Evolutionary conservation across 2,797 vertebrate species (phyloP).

Genomic region (Setipinna tenuifilis): DNA sequence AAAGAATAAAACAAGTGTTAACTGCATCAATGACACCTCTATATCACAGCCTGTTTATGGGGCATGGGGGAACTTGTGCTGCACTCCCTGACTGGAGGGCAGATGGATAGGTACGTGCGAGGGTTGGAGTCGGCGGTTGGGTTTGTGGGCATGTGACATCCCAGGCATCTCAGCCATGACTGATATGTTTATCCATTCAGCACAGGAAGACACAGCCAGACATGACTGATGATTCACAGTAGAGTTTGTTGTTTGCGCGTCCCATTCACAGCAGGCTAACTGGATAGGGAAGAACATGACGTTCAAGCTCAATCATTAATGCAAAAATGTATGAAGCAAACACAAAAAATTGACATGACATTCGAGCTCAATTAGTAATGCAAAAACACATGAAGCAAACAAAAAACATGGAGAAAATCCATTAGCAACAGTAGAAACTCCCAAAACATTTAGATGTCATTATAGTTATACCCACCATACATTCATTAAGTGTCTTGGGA

Average conservation of each 20-base stretch:
- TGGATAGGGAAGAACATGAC: not conserved
- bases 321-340: not conserved
- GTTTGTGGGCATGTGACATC: not conserved
- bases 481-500: too few relatives aligned
- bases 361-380: too few relatives aligned
- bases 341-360: too few relatives aligned
- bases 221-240: not conserved
- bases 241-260: not conserved
- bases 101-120: not conserved
- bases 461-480: too few relatives aligned
- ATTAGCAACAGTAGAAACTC: too few relatives aligned
- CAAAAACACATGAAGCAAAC: too few relatives aligned
- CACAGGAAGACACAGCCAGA: not conserved
- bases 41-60: not conserved
- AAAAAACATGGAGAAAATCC: too few relatives aligned
- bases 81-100: not conserved
- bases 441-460: too few relatives aligned
- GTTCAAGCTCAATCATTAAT: not conserved
- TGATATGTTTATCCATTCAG: not conserved
- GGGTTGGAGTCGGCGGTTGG: not conserved
- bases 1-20: not conserved
- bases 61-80: not conserved
- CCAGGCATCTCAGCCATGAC: not conserved
- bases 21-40: not conserved
- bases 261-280: not conserved